Conservation (phyloP, 2,113 vertebrate species). For the Chionomys nivalis region DNA sequence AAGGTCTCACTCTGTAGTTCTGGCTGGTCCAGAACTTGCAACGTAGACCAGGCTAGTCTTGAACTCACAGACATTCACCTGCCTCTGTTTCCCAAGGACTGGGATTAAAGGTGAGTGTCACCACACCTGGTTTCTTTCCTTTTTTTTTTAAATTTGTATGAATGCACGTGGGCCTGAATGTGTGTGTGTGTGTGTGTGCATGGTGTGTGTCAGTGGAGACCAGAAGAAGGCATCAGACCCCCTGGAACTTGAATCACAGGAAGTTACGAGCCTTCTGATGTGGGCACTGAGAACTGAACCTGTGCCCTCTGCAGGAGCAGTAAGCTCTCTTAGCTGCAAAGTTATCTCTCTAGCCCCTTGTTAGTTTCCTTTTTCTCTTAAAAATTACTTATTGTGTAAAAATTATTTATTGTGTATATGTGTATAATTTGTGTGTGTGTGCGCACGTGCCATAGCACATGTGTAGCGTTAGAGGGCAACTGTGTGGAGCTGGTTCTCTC, state of each 20-base stretch:
- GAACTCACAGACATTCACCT: not conserved
- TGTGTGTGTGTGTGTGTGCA: not conserved
- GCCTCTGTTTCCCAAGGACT: not conserved
- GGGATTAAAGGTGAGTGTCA: not conserved
- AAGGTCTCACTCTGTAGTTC: not conserved
- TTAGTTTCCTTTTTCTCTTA: not conserved
- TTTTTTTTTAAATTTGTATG: not conserved
- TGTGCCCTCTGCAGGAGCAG: not conserved
- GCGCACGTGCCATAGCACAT: not conserved
- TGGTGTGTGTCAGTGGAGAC: not conserved
- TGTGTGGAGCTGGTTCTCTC: not conserved
- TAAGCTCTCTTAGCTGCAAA: not conserved
- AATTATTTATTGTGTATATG: not conserved
- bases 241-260: not conserved
- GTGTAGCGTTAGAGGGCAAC: too few relatives aligned
- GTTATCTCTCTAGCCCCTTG: too few relatives aligned
- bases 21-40: not conserved
- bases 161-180: not conserved
- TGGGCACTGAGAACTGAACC: not conserved
- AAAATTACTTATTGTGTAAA: too few relatives aligned
- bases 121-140: not conserved
- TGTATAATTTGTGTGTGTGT: not conserved
- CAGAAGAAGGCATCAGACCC: not conserved
- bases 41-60: not conserved
- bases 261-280: not conserved